Base-by-base conservation (phyloP, 2,113 vertebrate species). In the Diglossa brunneiventris region DNA sequence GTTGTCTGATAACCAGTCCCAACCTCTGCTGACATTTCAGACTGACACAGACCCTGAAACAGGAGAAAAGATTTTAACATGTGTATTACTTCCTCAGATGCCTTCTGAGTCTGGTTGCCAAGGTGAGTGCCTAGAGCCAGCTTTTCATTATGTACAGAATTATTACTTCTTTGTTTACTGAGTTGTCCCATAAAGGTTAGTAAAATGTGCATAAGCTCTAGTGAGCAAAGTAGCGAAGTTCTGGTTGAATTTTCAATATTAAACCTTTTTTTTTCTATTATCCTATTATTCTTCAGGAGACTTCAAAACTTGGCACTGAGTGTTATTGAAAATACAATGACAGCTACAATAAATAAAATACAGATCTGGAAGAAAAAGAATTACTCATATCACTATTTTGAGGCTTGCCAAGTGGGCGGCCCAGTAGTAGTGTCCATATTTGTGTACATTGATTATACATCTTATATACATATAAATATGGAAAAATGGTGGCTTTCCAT, bases 1-100 rank as follows among this genome's bases (percentile, higher is more conserved):
- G 99, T 95, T 99, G 94, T 99, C 99, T 15, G 99, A 99, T 97
- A 99, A 99, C 98, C 99, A 99, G 98, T 99, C 99, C 14, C 99
- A 99, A 95, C 99, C 99, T 28, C 98, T 99, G 91, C 99, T 99
- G 94, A 99, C 99, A 4, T 99, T 99, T 96, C 99, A 99, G 98
- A 99, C 98, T 1, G 99, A 99, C 44, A 96, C 98, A 79, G 99
- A 99, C 93, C 97, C 97, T 11, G 97, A 98, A 93, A 98, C 98
- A 2, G 98, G 99, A 63, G 99, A 99, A 97, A 99, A 99, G 95
- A 98, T 99, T 93, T 98, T 99, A 97, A 99, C 99, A 15, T 99
- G 99, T 61, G 99, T 99, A 66, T 98, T 99, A 91, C 98, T 99
- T 96, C 99, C 99, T 91, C 99, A 99, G 94, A 98, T 99, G 97